Conservation (phyloP, 2,888 invertebrate genomes). For the Dastarcus helophoroides region DNA sequence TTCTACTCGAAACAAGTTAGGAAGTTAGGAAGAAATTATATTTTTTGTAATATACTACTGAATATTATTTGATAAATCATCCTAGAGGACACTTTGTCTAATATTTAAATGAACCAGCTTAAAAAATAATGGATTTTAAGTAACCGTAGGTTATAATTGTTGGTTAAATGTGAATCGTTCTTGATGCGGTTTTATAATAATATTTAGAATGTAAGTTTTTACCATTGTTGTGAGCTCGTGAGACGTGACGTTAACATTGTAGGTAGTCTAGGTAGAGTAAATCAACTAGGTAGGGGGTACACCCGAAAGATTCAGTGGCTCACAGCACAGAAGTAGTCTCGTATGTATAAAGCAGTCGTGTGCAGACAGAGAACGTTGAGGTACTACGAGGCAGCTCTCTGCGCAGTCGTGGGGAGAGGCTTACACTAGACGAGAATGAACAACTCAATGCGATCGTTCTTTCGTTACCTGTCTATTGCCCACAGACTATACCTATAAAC, state of each 20-base stretch:
- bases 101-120: too few species aligned
- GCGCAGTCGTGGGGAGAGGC: slow-evolving; percentile 32
- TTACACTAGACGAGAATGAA: slow-evolving; percentile 29
- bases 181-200: too few species aligned
- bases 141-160: too few species aligned
- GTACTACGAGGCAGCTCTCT: slow-evolving; percentile 32
- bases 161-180: too few species aligned
- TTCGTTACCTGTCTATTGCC: slow-evolving; percentile 36
- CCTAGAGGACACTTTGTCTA: too few species aligned
- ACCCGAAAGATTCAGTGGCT: slow-evolving; percentile 12
- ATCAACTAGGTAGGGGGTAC: slow-evolving; percentile 19
- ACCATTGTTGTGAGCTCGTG: slow-evolving; percentile 34
- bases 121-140: too few species aligned
- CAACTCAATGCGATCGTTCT: slow-evolving; percentile 20
- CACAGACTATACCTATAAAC: slow-evolving; percentile 40
- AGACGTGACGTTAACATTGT: slow-evolving; percentile 33
- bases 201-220: slow-evolving; percentile 22
- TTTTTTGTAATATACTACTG: too few species aligned
- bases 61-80: too few species aligned
- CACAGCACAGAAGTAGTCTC: slow-evolving; percentile 9
- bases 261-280: slow-evolving; percentile 29
- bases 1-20: too few species aligned
- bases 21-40: too few species aligned
- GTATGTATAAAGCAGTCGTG: slow-evolving; percentile 25
- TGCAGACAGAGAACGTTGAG: slow-evolving; percentile 30